phyloP scores from a whole-genome alignment of 2,888 invertebrate genomes.

The Andricus quercusramuli region DNA sequence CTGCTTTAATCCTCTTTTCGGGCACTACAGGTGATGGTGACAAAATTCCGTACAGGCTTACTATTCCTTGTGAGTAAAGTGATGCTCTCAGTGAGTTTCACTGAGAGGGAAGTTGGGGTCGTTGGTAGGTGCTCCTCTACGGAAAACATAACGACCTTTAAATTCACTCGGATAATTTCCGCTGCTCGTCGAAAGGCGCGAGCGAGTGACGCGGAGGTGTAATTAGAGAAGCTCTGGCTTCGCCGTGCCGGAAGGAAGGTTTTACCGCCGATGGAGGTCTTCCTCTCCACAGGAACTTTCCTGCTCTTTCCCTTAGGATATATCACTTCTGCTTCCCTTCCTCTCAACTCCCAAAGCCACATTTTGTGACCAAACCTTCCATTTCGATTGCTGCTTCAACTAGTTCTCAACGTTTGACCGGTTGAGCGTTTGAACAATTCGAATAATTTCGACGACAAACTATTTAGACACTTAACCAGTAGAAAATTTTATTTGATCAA shows the following conservation, averaged over 20 bases:
- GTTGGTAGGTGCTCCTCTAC: conserved; percentile 11
- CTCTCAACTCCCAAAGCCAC: conserved; percentile 28
- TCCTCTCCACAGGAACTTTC: conserved; percentile 55
- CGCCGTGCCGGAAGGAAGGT: conserved; percentile 58
- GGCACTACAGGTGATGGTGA: background rate
- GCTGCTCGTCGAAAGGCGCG: conserved; percentile 50
- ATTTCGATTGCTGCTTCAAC: conserved; percentile 6
- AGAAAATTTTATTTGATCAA: no score
- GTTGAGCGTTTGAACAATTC: no score
- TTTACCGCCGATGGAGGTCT: conserved; percentile 56
- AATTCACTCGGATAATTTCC: conserved; percentile 59
- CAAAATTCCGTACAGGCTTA: conserved; percentile 20
- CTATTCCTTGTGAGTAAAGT: conserved; percentile 40
- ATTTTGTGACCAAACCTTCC: conserved; percentile 13
- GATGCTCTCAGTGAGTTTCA: conserved; percentile 46
- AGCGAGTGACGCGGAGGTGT: conserved; percentile 53
- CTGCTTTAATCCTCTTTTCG: background rate
- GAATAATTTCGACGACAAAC: no score
- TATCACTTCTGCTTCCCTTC: conserved; percentile 39
- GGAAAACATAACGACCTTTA: conserved; percentile 57
- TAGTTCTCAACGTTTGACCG: no score
- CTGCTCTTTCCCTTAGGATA: conserved; percentile 45
- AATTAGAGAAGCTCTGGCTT: conserved; percentile 60
- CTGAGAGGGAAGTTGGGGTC: conserved; percentile 24
- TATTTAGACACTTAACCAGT: no score